phyloP scores from a whole-genome alignment of 2,888 invertebrate species.

The Nomada goodeniana region DNA sequence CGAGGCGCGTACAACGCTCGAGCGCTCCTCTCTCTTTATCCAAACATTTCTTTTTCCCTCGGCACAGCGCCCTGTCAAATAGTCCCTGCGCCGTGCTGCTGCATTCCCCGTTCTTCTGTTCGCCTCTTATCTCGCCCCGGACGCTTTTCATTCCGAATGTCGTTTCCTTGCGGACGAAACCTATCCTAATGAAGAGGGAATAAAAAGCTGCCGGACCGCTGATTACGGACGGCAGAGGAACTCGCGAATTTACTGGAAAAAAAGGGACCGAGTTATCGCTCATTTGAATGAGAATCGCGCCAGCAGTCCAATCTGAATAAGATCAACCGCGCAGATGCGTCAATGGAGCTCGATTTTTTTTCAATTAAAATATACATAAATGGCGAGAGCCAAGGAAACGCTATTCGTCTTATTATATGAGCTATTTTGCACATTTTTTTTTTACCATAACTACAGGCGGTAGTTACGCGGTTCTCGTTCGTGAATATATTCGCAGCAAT shows the following conservation, averaged over 20 bases:
- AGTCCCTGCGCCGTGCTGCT: background rate
- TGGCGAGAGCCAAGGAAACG: background rate
- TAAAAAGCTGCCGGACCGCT: constrained; percentile 17
- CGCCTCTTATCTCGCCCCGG: constrained; percentile 29
- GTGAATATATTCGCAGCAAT: background rate
- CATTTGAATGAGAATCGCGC: constrained; percentile 23
- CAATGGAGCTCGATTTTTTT: background rate
- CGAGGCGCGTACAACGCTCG: constrained; percentile 20
- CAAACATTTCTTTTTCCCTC: constrained; percentile 24
- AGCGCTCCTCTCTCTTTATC: constrained; percentile 19
- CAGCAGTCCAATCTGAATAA: constrained; percentile 7
- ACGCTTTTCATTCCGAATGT: constrained; percentile 33
- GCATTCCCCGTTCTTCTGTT: background rate
- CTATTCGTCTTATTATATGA: background rate
- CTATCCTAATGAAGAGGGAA: constrained; percentile 27
- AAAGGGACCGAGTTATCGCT: constrained; percentile 9
- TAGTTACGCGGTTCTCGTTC: background rate
- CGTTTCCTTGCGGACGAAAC: constrained; percentile 27
- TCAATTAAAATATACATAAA: constrained; percentile 8
- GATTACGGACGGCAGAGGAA: constrained; percentile 13
- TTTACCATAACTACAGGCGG: background rate
- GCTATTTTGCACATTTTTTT: background rate
- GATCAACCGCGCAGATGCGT: background rate
- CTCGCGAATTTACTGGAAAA: constrained; percentile 9
- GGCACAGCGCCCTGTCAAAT: constrained; percentile 21